Evolutionary conservation across 1,140 invertebrate species (phyloP).

Genomic region (Dufourea novaeangliae): DNA sequence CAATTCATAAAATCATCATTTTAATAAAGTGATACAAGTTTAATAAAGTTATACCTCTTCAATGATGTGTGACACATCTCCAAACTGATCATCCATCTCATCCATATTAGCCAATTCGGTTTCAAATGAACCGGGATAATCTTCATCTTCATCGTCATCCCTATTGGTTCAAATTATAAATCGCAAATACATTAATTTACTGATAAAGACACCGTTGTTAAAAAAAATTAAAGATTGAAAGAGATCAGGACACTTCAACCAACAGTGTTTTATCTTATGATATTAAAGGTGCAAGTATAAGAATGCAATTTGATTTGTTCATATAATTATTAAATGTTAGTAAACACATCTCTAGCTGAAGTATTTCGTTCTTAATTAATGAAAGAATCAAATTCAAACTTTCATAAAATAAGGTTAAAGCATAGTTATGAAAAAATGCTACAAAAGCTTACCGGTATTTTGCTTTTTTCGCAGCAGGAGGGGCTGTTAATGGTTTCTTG

Average conservation of each 20-base stretch:
- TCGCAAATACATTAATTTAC: not conserved
- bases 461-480: conserved; percentile 55
- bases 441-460: conserved; percentile 66
- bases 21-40: too few relatives aligned
- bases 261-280: not conserved
- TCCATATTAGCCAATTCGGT: conserved; percentile 84
- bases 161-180: conserved; percentile 5
- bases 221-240: not conserved
- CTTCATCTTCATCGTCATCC: conserved; percentile 81
- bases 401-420: conserved; percentile 19
- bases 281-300: not conserved
- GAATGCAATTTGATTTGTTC: not conserved
- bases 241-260: not conserved
- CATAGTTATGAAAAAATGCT: not conserved
- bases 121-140: conserved; percentile 84
- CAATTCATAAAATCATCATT: too few relatives aligned
- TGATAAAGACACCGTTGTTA: not conserved
- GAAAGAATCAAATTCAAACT: not conserved
- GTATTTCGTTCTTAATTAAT: not conserved
- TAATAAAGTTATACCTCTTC: conserved; percentile 75
- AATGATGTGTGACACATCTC: conserved; percentile 72
- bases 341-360: too few relatives aligned
- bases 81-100: conserved; percentile 81
- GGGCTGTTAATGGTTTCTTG: conserved; percentile 36
- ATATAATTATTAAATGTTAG: too few relatives aligned